A percentile compares a stretch with the other conserved stretches of the same genome.
Evolutionary conservation across 2,113 vertebrate species (phyloP).

Genomic region (Odocoileus hemionus): DNA sequence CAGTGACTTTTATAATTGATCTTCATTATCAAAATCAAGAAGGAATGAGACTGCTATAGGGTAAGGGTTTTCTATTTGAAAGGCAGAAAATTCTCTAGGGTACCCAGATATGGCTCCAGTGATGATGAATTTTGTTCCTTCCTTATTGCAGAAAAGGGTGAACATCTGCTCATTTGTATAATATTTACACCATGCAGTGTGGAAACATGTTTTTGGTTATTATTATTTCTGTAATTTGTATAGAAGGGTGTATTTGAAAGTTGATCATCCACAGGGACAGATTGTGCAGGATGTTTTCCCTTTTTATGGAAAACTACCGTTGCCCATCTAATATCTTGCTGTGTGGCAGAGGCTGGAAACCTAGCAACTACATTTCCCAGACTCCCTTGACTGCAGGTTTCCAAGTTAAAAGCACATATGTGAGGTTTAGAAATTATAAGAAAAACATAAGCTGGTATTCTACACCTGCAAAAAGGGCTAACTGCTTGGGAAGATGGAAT

Average conservation of each 20-base stretch:
- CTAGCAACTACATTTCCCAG: not conserved
- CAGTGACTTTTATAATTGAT: not conserved
- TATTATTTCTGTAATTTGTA: not conserved
- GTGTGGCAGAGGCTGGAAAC: not conserved
- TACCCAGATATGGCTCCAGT: not conserved
- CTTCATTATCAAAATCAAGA: not conserved
- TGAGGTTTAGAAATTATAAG: not conserved
- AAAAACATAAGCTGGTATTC: not conserved
- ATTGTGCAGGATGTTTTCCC: not conserved
- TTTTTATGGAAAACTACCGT: not conserved
- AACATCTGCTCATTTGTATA: not conserved
- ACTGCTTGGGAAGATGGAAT: not conserved
- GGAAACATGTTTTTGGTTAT: not conserved
- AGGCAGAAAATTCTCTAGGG: not conserved
- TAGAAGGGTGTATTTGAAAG: not conserved
- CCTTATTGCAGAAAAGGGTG: not conserved
- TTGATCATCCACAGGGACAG: not conserved
- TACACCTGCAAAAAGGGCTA: not conserved
- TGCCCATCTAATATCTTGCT: not conserved
- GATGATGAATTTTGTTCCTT: not conserved
- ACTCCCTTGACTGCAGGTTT: not conserved
- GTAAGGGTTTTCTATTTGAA: not conserved
- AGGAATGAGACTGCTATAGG: not conserved
- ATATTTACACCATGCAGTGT: not conserved
- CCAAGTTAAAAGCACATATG: not conserved